Conservation (phyloP, 2,888 invertebrate species). For the Adelognathus sp. region DNA sequence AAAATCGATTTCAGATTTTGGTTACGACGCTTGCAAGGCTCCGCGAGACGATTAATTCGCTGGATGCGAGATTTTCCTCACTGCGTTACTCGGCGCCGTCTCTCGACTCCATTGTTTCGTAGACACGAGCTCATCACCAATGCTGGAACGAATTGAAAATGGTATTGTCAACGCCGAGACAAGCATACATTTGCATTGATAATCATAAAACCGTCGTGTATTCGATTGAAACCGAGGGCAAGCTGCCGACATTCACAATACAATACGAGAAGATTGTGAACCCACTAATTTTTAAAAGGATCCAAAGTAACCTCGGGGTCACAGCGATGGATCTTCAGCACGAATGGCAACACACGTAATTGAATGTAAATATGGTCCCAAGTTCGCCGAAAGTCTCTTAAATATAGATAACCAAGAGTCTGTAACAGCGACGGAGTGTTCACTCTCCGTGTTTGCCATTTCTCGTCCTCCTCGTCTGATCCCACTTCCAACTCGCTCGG, state of each 20-base stretch:
- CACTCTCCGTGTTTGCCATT: constrained; percentile 38
- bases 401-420: constrained; percentile 70
- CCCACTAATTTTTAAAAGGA: constrained; percentile 51
- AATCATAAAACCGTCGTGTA: not conserved
- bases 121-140: not conserved
- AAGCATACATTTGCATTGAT: constrained; percentile 7
- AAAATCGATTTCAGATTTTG: constrained; percentile 72
- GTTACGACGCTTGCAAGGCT: constrained; percentile 32
- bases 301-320: constrained; percentile 30
- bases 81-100: not conserved
- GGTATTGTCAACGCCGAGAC: not conserved
- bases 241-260: constrained; percentile 26
- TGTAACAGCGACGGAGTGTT: constrained; percentile 26
- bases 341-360: constrained; percentile 63
- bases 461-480: constrained; percentile 26
- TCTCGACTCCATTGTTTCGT: not conserved
- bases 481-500: constrained; percentile 2
- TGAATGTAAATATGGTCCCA: constrained; percentile 74
- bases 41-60: constrained; percentile 44
- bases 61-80: constrained; percentile 21
- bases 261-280: constrained; percentile 43
- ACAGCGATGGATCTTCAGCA: constrained; percentile 24
- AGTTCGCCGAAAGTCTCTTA: constrained; percentile 70
- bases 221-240: not conserved
- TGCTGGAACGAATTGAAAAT: not conserved